Percentiles rank a stretch among this genome's conserved stretches.
phyloP scores from a whole-genome alignment of 2,888 invertebrate genomes.

The Eudasyphora cyanicolor region DNA sequence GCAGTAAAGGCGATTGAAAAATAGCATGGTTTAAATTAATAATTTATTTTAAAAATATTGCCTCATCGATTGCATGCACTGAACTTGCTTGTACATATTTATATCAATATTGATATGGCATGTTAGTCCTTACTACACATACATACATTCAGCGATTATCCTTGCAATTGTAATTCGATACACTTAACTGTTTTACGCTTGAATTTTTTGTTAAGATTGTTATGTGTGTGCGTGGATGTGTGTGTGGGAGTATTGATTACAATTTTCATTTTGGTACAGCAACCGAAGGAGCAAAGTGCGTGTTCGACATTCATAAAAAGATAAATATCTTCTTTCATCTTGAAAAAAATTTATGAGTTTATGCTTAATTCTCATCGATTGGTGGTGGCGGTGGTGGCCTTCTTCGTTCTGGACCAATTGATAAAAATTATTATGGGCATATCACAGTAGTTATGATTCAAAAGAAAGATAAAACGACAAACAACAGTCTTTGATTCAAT shows the following conservation, averaged over 20 bases:
- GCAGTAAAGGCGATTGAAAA: too few species aligned
- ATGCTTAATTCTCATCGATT: conserved; percentile 30
- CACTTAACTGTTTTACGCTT: conserved; percentile 40
- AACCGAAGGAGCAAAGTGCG: background rate
- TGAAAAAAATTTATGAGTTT: conserved; percentile 30
- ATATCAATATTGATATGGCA: background rate
- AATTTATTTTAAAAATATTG: too few species aligned
- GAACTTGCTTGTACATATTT: too few species aligned
- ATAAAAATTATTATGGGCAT: conserved; percentile 21
- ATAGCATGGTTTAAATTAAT: too few species aligned
- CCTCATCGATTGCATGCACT: too few species aligned
- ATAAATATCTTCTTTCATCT: background rate
- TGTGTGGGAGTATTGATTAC: background rate
- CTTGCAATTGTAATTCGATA: conserved; percentile 56
- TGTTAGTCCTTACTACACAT: conserved; percentile 14
- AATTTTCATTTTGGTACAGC: background rate
- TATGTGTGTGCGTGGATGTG: background rate
- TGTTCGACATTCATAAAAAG: background rate
- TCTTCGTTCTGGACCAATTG: conserved; percentile 1
- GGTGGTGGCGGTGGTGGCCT: background rate
- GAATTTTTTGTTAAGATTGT: background rate
- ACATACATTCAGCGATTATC: conserved; percentile 32
- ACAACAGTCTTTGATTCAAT: conserved; percentile 4
- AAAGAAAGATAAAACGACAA: conserved; percentile 4
- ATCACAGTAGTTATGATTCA: conserved; percentile 11